phyloP scores from a whole-genome alignment of 2,797 vertebrate species.

The Betta splendens region DNA sequence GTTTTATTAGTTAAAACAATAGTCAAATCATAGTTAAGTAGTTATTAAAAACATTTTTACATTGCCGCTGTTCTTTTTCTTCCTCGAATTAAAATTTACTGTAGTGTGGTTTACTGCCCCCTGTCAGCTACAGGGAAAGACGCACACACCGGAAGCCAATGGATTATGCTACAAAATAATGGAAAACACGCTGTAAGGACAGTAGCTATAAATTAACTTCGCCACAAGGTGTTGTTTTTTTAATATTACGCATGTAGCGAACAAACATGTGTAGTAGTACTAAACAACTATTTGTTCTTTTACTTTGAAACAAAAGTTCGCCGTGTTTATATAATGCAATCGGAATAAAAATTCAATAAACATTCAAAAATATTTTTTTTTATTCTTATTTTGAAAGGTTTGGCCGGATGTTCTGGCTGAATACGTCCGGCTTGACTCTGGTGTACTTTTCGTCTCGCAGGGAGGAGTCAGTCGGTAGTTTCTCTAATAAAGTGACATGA shows the following conservation, averaged over 20 bases:
- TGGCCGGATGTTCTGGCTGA: not conserved
- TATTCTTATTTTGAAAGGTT: slow-evolving; percentile 54
- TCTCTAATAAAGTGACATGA: slow-evolving; percentile 69
- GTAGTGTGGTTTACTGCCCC: slow-evolving; percentile 7
- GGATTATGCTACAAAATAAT: slow-evolving; percentile 52
- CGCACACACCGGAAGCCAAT: slow-evolving; percentile 31
- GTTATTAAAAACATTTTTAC: too few species aligned
- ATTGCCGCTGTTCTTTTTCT: slow-evolving; percentile 5
- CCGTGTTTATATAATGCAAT: too few species aligned
- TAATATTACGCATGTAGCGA: too few species aligned
- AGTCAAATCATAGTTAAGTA: too few species aligned
- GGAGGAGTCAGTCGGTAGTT: slow-evolving; percentile 80
- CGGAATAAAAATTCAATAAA: too few species aligned
- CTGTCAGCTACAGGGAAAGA: slow-evolving; percentile 12
- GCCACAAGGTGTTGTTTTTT: too few species aligned
- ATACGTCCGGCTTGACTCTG: not conserved
- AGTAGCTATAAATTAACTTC: not conserved
- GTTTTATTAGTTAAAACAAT: too few species aligned
- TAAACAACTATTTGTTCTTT: too few species aligned
- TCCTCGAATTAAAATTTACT: slow-evolving; percentile 25
- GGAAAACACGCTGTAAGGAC: not conserved
- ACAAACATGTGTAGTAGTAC: too few species aligned
- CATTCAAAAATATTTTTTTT: too few species aligned
- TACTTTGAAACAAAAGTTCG: too few species aligned
- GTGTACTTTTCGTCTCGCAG: slow-evolving; percentile 65